These are phyloP conservation scores for Radopholus similis DNA, from an alignment of 1,140 invertebrate species.

Conservation along the genomic window DNA sequence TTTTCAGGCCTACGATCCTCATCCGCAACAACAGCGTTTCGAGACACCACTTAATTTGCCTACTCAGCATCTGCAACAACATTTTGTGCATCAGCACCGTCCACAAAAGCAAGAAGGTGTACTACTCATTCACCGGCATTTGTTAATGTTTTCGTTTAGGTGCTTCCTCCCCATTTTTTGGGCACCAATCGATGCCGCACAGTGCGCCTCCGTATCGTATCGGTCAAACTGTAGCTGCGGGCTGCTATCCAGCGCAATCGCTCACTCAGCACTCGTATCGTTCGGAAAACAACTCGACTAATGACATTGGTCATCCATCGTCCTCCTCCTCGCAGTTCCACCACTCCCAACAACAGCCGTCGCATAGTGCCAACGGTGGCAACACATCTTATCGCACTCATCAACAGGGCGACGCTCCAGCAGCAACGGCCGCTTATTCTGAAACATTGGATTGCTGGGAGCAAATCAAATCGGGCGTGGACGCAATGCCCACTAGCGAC, in stretches of 20 bases:
- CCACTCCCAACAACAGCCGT: background rate
- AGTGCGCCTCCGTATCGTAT: no score
- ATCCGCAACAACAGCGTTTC: background rate
- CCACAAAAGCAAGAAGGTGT: conserved; percentile 8
- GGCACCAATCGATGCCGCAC: no score
- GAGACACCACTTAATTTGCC: background rate
- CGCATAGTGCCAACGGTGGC: no score
- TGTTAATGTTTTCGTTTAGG: background rate
- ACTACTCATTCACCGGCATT: background rate
- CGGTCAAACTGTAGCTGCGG: no score
- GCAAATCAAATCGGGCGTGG: conserved; percentile 17
- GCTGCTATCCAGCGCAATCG: no score
- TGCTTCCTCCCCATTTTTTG: background rate
- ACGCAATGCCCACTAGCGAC: background rate
- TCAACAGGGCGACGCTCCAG: background rate
- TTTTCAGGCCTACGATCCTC: no score
- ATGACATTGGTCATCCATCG: no score
- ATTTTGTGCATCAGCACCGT: background rate
- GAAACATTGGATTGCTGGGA: conserved; percentile 20
- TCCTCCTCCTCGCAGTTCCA: background rate
- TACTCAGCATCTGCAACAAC: conserved; percentile 1
- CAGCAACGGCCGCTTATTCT: background rate
- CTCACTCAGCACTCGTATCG: no score
- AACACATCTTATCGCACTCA: no score
- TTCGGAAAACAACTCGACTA: no score